Evolutionary conservation across 2,113 vertebrate genomes (phyloP).

Genomic region (Proterorhinus semilunaris): DNA sequence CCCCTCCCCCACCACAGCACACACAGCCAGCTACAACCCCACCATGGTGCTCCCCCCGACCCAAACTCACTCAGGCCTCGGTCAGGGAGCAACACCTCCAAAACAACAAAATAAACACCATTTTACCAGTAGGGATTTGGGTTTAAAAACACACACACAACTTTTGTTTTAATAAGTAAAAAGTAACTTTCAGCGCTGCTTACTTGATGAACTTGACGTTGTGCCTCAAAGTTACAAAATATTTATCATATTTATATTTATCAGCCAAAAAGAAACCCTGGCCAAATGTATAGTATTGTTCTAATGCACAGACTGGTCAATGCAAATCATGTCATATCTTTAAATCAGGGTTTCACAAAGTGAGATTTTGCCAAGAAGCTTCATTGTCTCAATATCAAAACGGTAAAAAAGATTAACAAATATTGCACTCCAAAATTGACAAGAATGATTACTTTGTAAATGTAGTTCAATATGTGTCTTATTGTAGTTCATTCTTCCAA

Average conservation of each 20-base stretch:
- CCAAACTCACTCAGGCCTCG: slow-evolving; percentile 17
- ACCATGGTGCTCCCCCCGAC: background rate
- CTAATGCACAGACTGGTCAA: no score
- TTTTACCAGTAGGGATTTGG: background rate
- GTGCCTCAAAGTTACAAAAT: no score
- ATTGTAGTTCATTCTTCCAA: background rate
- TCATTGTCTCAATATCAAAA: no score
- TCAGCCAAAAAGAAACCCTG: no score
- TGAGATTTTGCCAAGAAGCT: background rate
- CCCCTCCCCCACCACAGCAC: slow-evolving; percentile 23
- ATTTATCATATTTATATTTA: no score
- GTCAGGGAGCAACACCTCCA: slow-evolving; percentile 10
- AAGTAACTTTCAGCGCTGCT: background rate
- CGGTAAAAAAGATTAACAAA: no score
- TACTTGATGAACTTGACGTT: background rate
- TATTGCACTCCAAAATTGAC: no score
- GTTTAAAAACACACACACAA: background rate
- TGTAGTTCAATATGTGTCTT: background rate
- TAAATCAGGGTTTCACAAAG: background rate
- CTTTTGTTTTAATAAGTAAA: background rate
- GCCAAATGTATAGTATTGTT: no score
- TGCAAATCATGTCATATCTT: background rate
- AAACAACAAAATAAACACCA: background rate
- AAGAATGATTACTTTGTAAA: background rate
- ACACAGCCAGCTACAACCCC: slow-evolving; percentile 14